phyloP scores from a whole-genome alignment of 2,888 invertebrate species.

The Villa cingulata region DNA sequence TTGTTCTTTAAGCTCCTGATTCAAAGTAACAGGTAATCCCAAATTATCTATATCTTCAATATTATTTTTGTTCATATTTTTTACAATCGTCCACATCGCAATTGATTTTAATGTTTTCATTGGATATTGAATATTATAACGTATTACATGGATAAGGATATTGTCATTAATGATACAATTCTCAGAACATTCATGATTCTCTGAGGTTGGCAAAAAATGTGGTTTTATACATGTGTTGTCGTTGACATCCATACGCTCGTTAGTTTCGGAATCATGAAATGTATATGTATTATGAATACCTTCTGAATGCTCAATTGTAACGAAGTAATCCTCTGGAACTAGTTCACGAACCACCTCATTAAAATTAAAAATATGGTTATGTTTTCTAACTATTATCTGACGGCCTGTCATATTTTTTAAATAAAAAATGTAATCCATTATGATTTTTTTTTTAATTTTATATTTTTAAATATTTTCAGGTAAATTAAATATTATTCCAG shows the following conservation, averaged over 20 bases:
- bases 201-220: constrained; percentile 19
- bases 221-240: constrained; percentile 27
- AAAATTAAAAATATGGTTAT: too few relatives aligned
- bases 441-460: too few relatives aligned
- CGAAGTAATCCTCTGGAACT: too few relatives aligned
- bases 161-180: constrained; percentile 14
- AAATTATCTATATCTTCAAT: constrained; percentile 4
- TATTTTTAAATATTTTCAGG: too few relatives aligned
- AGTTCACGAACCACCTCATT: too few relatives aligned
- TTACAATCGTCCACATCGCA: constrained; percentile 21
- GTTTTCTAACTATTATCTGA: too few relatives aligned
- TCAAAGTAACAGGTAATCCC: constrained; percentile 12
- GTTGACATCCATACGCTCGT: constrained; percentile 49
- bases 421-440: too few relatives aligned
- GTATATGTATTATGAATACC: too few relatives aligned
- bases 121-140: constrained; percentile 24
- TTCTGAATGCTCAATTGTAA: too few relatives aligned
- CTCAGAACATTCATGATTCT: constrained; percentile 19
- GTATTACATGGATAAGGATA: too few relatives aligned
- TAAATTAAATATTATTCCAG: too few relatives aligned
- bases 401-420: too few relatives aligned
- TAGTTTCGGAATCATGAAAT: constrained; percentile 55
- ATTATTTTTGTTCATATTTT: neutral
- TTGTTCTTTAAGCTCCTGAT: constrained; percentile 10
- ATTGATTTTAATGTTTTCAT: constrained; percentile 25